Evolutionary conservation across 1,140 invertebrate genomes (phyloP).

Genomic region (Zaprionus gabonicus): DNA sequence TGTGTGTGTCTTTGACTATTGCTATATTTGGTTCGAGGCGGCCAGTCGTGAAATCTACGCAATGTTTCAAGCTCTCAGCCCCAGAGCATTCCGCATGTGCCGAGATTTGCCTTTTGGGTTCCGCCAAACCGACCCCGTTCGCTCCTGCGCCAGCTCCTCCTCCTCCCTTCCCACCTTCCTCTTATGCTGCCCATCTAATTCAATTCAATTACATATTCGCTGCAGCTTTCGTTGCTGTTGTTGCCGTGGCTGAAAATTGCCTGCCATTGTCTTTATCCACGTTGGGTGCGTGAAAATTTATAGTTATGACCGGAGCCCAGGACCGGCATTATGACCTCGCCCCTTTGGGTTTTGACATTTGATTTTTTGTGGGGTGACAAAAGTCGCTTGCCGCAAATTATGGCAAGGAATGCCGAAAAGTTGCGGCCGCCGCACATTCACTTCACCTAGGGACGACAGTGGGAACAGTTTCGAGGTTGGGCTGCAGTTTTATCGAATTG

Average conservation of each 20-base stretch:
- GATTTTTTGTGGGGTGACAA: constrained; percentile 59
- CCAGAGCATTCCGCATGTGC: constrained; percentile 50
- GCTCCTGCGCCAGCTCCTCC: neutral
- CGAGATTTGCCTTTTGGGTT: constrained; percentile 68
- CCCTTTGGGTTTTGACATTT: constrained; percentile 61
- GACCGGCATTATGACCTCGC: constrained; percentile 69
- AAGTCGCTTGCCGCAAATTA: constrained; percentile 61
- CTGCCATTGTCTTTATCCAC: constrained; percentile 63
- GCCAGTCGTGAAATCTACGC: constrained; percentile 63
- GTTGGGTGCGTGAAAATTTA: constrained; percentile 76
- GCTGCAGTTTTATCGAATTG: neutral
- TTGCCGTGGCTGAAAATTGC: constrained; percentile 53
- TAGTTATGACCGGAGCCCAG: constrained; percentile 64
- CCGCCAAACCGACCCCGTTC: neutral
- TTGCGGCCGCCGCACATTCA: constrained; percentile 38
- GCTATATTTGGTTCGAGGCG: constrained; percentile 47
- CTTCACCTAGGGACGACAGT: constrained; percentile 11
- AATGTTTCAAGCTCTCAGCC: constrained; percentile 34
- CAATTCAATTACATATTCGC: constrained; percentile 68
- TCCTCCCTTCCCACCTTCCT: constrained; percentile 5
- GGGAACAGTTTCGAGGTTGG: constrained; percentile 8
- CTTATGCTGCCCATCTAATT: constrained; percentile 55
- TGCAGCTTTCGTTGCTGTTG: constrained; percentile 17
- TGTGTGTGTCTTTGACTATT: constrained; percentile 4
- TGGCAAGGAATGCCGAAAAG: constrained; percentile 59